A percentile compares a stretch with the other conserved stretches of the same genome.
Evolutionary conservation across 2,113 vertebrate species (phyloP).

Genomic region (Synodontis membranacea): DNA sequence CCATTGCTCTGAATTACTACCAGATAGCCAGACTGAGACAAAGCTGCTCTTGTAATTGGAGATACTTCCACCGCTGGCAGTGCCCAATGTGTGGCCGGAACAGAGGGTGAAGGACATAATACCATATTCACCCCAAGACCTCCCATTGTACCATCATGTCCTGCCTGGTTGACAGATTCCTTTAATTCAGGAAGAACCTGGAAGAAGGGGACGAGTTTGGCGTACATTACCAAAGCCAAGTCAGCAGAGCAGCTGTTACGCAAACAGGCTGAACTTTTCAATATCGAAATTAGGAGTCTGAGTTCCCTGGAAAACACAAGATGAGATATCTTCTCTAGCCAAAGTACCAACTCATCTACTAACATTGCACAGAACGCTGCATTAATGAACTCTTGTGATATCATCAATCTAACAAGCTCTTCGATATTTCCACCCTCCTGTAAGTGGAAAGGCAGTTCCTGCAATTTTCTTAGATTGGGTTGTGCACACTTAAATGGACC

Average conservation of each 20-base stretch:
- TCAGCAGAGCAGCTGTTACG: conserved; percentile 61
- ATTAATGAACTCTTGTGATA: conserved; percentile 68
- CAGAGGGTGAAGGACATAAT: conserved; percentile 60
- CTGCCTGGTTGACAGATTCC: conserved; percentile 57
- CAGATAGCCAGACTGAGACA: conserved; percentile 57
- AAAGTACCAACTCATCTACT: conserved; percentile 63
- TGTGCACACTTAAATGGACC: conserved; percentile 7
- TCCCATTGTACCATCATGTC: conserved; percentile 51
- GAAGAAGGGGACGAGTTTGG: conserved; percentile 66
- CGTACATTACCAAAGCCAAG: conserved; percentile 66
- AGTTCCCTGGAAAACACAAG: conserved; percentile 60
- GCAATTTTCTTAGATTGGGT: conserved; percentile 68
- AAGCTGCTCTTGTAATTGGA: conserved; percentile 58
- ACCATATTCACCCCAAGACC: conserved; percentile 56
- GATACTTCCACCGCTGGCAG: conserved; percentile 16
- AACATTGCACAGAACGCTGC: conserved; percentile 68
- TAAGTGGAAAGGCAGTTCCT: conserved; percentile 74
- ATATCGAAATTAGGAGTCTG: conserved; percentile 60
- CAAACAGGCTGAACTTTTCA: conserved; percentile 66
- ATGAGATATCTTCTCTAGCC: conserved; percentile 61
- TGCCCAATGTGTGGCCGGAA: conserved; percentile 56
- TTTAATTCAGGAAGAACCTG: conserved; percentile 64
- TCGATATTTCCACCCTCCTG: conserved; percentile 61
- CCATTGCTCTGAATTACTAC: conserved; percentile 64
- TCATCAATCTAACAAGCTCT: conserved; percentile 64